These are phyloP conservation scores for Holcopasites calliopsidis DNA, from an alignment of 1,140 invertebrate species.

Conservation along the genomic window DNA sequence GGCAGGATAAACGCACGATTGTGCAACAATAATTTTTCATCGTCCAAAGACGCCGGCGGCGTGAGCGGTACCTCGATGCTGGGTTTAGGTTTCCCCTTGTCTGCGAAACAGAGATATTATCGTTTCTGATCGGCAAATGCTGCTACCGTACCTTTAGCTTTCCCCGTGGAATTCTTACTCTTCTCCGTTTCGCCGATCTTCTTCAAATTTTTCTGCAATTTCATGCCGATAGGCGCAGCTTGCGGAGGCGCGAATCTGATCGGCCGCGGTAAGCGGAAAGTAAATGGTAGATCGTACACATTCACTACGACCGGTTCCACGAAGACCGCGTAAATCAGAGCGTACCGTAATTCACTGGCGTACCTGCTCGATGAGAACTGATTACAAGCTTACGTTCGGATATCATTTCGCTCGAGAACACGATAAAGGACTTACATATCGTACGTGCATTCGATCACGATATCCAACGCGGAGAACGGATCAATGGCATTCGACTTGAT, in stretches of 20 bases:
- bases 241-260: conserved; percentile 7
- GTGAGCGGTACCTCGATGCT: not conserved
- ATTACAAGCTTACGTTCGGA: not conserved
- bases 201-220: conserved; percentile 1
- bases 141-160: no score
- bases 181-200: not conserved
- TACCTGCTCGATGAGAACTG: conserved; percentile 53
- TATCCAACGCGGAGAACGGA: conserved; percentile 40
- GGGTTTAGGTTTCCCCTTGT: not conserved
- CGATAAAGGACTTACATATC: conserved; percentile 53
- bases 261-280: conserved; percentile 40
- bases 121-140: no score
- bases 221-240: not conserved
- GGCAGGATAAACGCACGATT: conserved; percentile 62
- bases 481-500: conserved; percentile 4
- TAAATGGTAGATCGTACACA: conserved; percentile 41
- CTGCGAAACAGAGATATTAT: conserved; percentile 21
- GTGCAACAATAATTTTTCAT: conserved; percentile 39
- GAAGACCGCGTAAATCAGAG: conserved; percentile 57
- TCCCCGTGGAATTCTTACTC: not conserved
- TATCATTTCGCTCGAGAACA: not conserved
- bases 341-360: conserved; percentile 60
- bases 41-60: conserved; percentile 26
- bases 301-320: conserved; percentile 43
- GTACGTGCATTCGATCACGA: conserved; percentile 64